These are phyloP conservation scores for Notechis scutatus DNA, from an alignment of 2,113 vertebrate species.

Conservation along the genomic window DNA sequence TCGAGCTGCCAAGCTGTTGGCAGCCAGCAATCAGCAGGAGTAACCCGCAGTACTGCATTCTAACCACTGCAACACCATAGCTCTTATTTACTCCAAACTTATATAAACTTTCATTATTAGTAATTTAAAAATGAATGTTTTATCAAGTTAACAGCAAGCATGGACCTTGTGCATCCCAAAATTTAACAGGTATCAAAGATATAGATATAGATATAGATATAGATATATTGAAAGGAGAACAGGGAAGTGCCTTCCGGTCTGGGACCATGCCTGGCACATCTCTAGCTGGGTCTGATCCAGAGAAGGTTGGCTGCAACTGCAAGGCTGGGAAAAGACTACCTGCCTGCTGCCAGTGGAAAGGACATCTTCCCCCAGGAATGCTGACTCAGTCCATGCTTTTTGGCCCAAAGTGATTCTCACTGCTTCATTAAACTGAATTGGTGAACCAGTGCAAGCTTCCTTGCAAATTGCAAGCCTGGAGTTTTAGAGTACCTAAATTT, in stretches of 20 bases:
- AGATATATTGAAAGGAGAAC: too few species aligned
- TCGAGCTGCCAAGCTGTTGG: too few species aligned
- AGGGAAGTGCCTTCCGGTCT: background rate
- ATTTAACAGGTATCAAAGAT: background rate
- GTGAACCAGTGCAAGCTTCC: background rate
- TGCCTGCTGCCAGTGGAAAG: background rate
- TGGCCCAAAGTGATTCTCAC: background rate
- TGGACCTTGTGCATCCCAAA: background rate
- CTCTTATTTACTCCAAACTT: background rate
- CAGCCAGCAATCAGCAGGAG: too few species aligned
- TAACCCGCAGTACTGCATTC: too few species aligned
- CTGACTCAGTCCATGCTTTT: background rate
- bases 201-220: background rate
- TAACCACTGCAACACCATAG: too few species aligned
- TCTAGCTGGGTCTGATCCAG: background rate
- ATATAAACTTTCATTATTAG: background rate
- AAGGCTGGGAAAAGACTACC: background rate
- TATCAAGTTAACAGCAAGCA: background rate
- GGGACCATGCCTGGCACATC: background rate
- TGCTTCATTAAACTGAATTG: background rate
- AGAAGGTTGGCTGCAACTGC: background rate
- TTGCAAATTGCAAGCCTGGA: background rate
- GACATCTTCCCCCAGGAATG: background rate
- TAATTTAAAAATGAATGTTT: background rate
- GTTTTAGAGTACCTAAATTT: background rate